Base-by-base conservation (phyloP, 1,140 invertebrate species). In the Drosophila subpulchrella region DNA sequence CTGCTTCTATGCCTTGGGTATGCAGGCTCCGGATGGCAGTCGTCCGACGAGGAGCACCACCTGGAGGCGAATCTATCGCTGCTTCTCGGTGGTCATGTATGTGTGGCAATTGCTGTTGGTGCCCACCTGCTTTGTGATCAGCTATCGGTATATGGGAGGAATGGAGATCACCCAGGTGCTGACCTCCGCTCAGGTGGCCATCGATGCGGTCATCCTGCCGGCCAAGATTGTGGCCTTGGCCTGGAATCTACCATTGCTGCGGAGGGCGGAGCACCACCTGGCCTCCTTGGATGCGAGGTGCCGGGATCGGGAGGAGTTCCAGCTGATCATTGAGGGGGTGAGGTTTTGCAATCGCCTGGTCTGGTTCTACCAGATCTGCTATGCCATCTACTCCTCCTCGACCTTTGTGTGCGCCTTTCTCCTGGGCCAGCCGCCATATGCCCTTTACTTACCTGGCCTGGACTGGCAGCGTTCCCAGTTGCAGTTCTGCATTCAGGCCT, bases 141-240 rank as follows among this genome's bases (percentile, higher is more conserved):
- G 81, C 38, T 82, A 83, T 12, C 32, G 61, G 1, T 68, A 67
- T 2, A 66, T 54, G 32, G 66, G 46, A 10, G 65, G 71, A n/a
- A 59, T 84, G 66, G 72, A 73, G 27, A 75, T 76, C 38, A 78
- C 72, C 27, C 72, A 76, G 48, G 50, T 84, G n/a, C 32, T 84
- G 15, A 84, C 81, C 17, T 84, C 81, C 12, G 30, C 79, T 4
- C 74, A 76, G 32, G 81, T 85, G 44, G 76, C 67, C 38, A 82
- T 85, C 54, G 63, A 85, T 67, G 72, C 70, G 1, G 67, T 68
- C 27, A 72, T 75, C 0, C 66, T 78, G 55, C 70, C 81, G 0
- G 68, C 61, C n/a, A 85, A 85, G 55, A 76, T 83, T 1, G 55
- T 82, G 44, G 54, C 71, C 0, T 13, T 85, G 54, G 76, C 46